phyloP scores from a whole-genome alignment of 1,140 invertebrate species.

The Drosophila lacteicornis region DNA sequence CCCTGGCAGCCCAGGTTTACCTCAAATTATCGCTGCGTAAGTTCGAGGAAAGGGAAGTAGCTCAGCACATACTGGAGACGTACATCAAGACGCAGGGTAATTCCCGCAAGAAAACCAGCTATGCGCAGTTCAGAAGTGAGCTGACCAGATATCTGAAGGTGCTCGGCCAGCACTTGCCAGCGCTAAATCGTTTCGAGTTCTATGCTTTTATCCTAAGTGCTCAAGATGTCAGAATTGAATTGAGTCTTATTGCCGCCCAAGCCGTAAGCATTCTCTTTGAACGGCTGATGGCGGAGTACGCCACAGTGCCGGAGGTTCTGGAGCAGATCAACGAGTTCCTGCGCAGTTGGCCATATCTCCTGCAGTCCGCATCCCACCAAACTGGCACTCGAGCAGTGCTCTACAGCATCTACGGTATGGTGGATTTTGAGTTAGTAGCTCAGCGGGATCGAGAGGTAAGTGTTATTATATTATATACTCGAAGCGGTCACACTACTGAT shows the following conservation, averaged over 20 bases:
- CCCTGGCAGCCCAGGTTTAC: constrained; percentile 49
- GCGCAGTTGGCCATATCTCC: constrained; percentile 27
- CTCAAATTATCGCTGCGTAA: constrained; percentile 48
- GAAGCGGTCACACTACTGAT: too few relatives aligned
- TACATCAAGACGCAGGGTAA: constrained; percentile 35
- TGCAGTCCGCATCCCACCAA: constrained; percentile 2
- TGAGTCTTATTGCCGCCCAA: constrained; percentile 53
- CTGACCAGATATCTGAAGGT: constrained; percentile 32
- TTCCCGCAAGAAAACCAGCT: constrained; percentile 2
- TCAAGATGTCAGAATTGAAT: constrained; percentile 24
- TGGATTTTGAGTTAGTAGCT: constrained; percentile 37
- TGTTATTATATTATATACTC: too few relatives aligned
- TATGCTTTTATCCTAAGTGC: constrained; percentile 26
- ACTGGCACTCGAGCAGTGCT: constrained; percentile 32
- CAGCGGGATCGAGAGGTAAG: constrained; percentile 21
- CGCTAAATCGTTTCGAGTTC: constrained; percentile 28
- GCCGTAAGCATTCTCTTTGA: constrained; percentile 41
- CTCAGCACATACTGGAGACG: constrained; percentile 55
- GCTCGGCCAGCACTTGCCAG: constrained; percentile 28
- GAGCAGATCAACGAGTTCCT: constrained; percentile 43
- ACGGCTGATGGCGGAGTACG: constrained; percentile 29
- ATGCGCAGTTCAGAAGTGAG: constrained; percentile 19
- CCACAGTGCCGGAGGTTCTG: background rate
- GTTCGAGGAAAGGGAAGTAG: constrained; percentile 33
- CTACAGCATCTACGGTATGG: constrained; percentile 38